Base-by-base conservation (phyloP, 1,140 invertebrate genomes). In the Drosophila serrata region DNA sequence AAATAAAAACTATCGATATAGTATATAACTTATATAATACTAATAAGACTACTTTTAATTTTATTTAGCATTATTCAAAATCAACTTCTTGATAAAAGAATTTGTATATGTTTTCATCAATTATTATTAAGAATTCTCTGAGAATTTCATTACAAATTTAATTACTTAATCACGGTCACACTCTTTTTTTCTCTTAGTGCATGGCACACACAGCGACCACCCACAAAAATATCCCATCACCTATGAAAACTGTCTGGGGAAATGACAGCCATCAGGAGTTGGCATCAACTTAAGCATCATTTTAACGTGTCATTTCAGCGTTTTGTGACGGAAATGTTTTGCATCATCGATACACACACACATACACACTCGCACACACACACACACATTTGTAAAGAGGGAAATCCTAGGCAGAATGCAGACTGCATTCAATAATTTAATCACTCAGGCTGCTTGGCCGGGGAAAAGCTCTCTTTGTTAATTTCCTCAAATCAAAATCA, bases 261-360 rank as follows among this genome's bases (percentile, higher is more conserved):
- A 74, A 74, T 82, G 80, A 82, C 80, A 82, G 75, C 48, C 80
- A 67, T 84, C 65, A 70, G 68, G 51, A 57, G 35, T 63, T 46
- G 45, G 58, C 68, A 63, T 69, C 80, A 63, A 65, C 81, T 62
- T 61, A 49, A 73, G 56, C 43, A 59, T 74, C 46, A 73, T 74
- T 74, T 69, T 67, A 79, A 88, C 84, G 82, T 87, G 82, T 88
- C 82, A 88, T 88, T 87, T 88, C 76, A 87, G 79, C 75, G 80
- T 82, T 86, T 82, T 84, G 80, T 62, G 65, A 60, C 82, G 82
- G 84, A 87, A 84, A 82, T 87, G 84, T 88, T 88, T 68, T 82
- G 80, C 82, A 87, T 87, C 82, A 88, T 88, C 82, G 82, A 88
- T 88, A 88, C 69, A 75, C 49, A 53, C 29, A 70, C 73, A 57